Evolutionary conservation across 2,113 vertebrate species (phyloP).

Genomic region (Mystacornis crossleyi): DNA sequence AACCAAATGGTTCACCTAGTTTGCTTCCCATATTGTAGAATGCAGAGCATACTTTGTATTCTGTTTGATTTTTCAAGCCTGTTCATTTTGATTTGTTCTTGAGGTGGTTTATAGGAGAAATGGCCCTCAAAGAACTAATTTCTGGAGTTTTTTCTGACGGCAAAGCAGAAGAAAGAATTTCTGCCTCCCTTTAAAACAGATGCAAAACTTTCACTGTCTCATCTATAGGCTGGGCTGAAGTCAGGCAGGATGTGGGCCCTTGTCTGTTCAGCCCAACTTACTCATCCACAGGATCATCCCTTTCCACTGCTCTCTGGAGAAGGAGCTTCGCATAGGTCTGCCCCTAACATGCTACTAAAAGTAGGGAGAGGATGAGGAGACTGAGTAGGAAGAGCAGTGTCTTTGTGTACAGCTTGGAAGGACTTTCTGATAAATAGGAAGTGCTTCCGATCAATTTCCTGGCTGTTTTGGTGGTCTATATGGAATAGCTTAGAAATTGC

Average conservation of each 20-base stretch:
- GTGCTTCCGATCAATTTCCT: background rate
- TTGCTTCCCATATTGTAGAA: background rate
- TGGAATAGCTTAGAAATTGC: background rate
- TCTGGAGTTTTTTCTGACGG: background rate
- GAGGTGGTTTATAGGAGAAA: background rate
- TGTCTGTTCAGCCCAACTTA: background rate
- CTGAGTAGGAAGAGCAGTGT: background rate
- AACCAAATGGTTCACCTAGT: background rate
- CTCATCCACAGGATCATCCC: background rate
- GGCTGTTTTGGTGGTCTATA: background rate
- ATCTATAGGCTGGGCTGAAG: background rate
- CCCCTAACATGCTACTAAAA: background rate
- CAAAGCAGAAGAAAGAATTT: background rate
- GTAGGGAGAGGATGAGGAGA: background rate
- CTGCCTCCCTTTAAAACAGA: fast-evolving
- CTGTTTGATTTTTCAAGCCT: background rate
- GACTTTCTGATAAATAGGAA: background rate
- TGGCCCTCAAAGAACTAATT: background rate
- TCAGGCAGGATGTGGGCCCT: background rate
- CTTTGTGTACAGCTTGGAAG: background rate
- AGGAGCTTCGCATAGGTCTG: background rate
- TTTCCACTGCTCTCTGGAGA: background rate
- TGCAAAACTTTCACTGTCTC: background rate
- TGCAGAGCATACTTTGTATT: background rate
- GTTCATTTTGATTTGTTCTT: background rate